These are phyloP conservation scores for Monoplex corrugatus DNA, from an alignment of 2,888 invertebrate genomes.

Conservation along the genomic window DNA sequence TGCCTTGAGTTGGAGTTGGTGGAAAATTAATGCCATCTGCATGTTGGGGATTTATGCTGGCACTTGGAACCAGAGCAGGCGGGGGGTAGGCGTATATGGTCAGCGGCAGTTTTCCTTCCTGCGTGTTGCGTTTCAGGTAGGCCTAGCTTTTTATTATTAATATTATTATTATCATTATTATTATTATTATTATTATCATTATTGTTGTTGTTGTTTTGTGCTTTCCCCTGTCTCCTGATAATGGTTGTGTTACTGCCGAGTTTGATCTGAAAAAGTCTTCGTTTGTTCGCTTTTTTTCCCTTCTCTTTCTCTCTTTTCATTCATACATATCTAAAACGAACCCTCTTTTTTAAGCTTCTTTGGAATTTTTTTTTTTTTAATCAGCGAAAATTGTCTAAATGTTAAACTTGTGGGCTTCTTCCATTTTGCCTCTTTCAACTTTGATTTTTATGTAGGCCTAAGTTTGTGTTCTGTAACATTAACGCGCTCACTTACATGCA, in stretches of 20 bases:
- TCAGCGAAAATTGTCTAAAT: too few species aligned
- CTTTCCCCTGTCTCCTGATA: background rate
- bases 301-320: background rate
- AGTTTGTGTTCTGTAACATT: too few species aligned
- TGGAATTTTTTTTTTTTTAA: background rate
- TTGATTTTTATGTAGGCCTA: too few species aligned
- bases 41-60: conserved; percentile 52
- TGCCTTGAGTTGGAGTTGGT: conserved; percentile 47
- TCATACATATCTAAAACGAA: too few species aligned
- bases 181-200: too few species aligned
- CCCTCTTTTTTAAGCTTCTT: background rate
- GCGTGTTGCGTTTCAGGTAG: conserved; percentile 33
- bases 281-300: background rate
- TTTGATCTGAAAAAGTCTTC: background rate
- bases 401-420: too few species aligned
- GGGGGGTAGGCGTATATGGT: conserved; percentile 37
- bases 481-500: too few species aligned
- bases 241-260: too few species aligned
- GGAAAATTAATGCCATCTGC: conserved; percentile 58
- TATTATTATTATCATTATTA: too few species aligned
- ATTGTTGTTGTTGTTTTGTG: background rate
- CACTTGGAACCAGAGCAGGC: conserved; percentile 28
- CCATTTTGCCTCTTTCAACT: too few species aligned
- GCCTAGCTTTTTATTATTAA: background rate
- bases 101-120: background rate